Evolutionary conservation across 37 sponge, comb jelly and placozoan genomes (phyloP).

Genomic region (Crambe crambe): DNA sequence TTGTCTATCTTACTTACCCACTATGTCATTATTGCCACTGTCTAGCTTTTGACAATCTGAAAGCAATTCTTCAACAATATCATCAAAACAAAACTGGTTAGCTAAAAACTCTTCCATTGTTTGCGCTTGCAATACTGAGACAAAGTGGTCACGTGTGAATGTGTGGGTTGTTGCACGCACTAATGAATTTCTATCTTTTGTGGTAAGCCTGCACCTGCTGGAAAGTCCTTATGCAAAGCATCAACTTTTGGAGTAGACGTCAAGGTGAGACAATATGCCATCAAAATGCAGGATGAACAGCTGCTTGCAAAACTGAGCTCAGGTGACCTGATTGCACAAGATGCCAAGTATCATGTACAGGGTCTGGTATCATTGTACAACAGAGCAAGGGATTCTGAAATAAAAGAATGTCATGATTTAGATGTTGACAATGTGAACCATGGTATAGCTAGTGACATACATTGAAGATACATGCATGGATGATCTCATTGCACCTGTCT

Average conservation of each 20-base stretch:
- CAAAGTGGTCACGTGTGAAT: too few relatives aligned
- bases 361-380: too few relatives aligned
- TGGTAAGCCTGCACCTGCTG: too few relatives aligned
- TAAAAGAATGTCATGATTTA: neutral
- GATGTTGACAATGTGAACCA: neutral
- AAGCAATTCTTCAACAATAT: too few relatives aligned
- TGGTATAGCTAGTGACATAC: constrained; percentile 1
- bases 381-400: constrained; percentile 26
- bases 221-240: constrained; percentile 6
- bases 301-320: constrained; percentile 4
- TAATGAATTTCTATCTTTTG: too few relatives aligned
- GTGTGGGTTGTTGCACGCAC: too few relatives aligned
- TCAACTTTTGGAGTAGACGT: constrained; percentile 29
- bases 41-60: too few relatives aligned
- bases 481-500: constrained; percentile 5
- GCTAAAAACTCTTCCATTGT: too few relatives aligned
- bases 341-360: constrained; percentile 31
- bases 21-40: too few relatives aligned
- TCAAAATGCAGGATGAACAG: neutral
- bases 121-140: too few relatives aligned
- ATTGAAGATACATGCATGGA: neutral
- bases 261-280: constrained; percentile 22
- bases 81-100: too few relatives aligned
- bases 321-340: constrained; percentile 37
- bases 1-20: too few relatives aligned